phyloP scores from a whole-genome alignment of 1,140 invertebrate species.

The Solenopsis fugax region DNA sequence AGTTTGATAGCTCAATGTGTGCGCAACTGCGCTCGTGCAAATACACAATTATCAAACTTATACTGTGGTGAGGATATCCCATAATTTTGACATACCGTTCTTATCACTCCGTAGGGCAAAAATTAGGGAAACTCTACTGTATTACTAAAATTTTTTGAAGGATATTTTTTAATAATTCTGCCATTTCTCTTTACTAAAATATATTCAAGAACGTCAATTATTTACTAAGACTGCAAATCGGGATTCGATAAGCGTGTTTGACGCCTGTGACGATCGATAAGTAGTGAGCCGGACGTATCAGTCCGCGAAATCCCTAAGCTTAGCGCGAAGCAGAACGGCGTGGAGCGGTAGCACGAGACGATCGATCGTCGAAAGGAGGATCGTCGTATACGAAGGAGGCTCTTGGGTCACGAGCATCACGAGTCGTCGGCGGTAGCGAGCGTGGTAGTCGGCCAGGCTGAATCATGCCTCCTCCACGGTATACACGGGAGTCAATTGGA shows the following conservation, averaged over 20 bases:
- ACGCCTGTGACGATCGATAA: background rate
- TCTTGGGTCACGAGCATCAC: constrained; percentile 75
- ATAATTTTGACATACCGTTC: no score
- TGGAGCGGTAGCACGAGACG: constrained; percentile 48
- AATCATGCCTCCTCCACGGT: constrained; percentile 74
- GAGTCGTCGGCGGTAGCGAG: constrained; percentile 72
- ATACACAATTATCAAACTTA: no score
- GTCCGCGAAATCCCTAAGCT: constrained; percentile 59
- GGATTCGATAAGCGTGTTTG: background rate
- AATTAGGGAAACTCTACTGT: no score
- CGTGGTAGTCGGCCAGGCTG: constrained; percentile 74
- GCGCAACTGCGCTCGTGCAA: no score
- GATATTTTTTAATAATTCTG: background rate
- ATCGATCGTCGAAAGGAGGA: constrained; percentile 70
- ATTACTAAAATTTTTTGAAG: background rate
- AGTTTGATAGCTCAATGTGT: no score
- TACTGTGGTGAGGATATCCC: no score
- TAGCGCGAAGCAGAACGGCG: background rate
- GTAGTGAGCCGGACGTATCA: background rate
- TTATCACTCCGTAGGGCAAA: no score
- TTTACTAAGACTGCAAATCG: background rate
- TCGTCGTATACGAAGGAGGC: constrained; percentile 57
- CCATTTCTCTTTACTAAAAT: background rate
- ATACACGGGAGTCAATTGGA: constrained; percentile 78
- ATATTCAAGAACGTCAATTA: background rate